Base-by-base conservation (phyloP, 1,140 invertebrate species). In the Drosophila grimshawi region DNA sequence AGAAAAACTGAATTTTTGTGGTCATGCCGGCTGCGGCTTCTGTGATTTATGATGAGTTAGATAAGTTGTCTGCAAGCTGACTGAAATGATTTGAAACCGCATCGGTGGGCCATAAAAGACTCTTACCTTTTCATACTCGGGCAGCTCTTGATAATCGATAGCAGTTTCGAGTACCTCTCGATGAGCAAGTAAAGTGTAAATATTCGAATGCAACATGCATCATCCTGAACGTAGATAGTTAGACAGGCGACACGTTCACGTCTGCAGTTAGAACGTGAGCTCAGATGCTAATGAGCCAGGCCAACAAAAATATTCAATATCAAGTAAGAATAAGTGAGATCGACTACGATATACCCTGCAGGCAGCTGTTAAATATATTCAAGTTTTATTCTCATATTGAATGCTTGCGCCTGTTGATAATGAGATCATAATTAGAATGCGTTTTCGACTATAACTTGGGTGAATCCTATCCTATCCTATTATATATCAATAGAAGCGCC, bases 211-310 rank as follows among this genome's bases (percentile, higher is more conserved):
- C 66, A 66, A 69, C 5, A 56, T 29, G 39, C 1, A 46, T 43
- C 19, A 19, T 19, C 19, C 10, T 27, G 32, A n/a, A 49, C 29
- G 48, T 27, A 59, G 30, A 55, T 35, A 39, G 11, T 4, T 55
- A 29, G 7, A 49, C 63, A 32, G 11, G 56, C 32, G 30, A 55
- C n/a, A 49, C 56, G 46, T 61, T 49, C 59, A 69, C 63, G 77
- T 69, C 60, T 63, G 49, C 6, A 29, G 63, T 53, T n/a, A 66
- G 82, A 86, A 82, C 83, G 83, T 88, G 79, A 88, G 62, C 60
- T 68, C 43, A 41, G 78, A 72, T 61, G 76, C 70, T 88, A 86
- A 86, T 88, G 71, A 86, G 76, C 45, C 53, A 57, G 62, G 62
- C 39, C 41, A 41, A 83, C 68, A 76, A 80, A 76, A 55, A 61